Conservation (phyloP, 1,140 invertebrate species). For the Sinella curviseta region DNA sequence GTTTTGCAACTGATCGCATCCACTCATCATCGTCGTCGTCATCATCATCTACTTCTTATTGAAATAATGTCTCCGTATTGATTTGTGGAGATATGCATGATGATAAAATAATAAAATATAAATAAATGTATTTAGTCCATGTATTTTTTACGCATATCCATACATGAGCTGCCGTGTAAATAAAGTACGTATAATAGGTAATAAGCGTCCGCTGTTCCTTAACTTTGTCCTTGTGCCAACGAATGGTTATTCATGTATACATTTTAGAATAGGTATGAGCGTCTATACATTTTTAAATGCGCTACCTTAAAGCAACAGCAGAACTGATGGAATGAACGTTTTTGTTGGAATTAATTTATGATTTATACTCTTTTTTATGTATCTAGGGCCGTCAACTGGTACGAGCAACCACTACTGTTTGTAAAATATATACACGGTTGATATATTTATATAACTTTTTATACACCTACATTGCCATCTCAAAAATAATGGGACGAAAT, state of each 20-base stretch:
- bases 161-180: too few species aligned
- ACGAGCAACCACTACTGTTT: neutral
- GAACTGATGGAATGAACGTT: too few species aligned
- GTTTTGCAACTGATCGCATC: too few species aligned
- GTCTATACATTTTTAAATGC: too few species aligned
- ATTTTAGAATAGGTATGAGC: too few species aligned
- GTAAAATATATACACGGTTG: neutral
- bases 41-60: too few species aligned
- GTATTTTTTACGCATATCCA: neutral
- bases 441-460: too few species aligned
- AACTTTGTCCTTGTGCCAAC: neutral
- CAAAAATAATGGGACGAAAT: too few species aligned
- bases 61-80: too few species aligned
- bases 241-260: neutral
- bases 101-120: neutral
- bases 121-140: neutral
- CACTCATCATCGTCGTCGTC: too few species aligned
- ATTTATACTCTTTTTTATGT: neutral
- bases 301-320: too few species aligned
- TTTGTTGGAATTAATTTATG: neutral
- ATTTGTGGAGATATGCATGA: neutral
- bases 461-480: too few species aligned
- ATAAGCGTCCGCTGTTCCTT: neutral
- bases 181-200: neutral
- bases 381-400: neutral